Evolutionary conservation across 2,113 vertebrate species (phyloP), one percentile per base, ranked within the genome.

Genomic region (Tragelaphus imberbis): DNA sequence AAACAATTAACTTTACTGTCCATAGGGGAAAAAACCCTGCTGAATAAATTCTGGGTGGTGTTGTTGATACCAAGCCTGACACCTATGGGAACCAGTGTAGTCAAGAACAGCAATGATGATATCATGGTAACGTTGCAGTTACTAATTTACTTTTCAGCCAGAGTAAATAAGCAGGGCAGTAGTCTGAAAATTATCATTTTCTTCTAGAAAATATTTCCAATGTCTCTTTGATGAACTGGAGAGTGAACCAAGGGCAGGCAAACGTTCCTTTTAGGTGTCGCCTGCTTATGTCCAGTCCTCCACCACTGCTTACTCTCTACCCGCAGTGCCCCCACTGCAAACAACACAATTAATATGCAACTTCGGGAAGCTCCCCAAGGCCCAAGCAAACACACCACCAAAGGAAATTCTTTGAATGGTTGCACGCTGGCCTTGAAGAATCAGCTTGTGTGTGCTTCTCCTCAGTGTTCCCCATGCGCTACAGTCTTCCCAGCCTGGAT

Each of bases 401-500:
- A 14, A 75, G 53, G 81, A 61, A n/a, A 49, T 44, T 65, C 84
- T 95, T 84, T 61, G 47, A 98, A 89, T 15, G 6, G 47, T 59
- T 85, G 75, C n/a, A 47, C 0, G 0, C 96, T 91, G 97, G 98
- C 98, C 98, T 99, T 98, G 96, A 98, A 99, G 98, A 98, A 94
- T 88, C 81, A 84, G 94, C 95, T 95, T 92, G 98, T 98, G 98
- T 98, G 98, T 98, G 99, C 98, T 98, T 98, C 98, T 99, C 99
- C 98, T 86, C 98, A 98, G 98, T 98, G 95, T 93, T 98, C 98
- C 94, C 94, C 98, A 98, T 98, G 99, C 97, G 98, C 99, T 98
- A 91, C 99, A 99, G 99, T 99, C 99, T 99, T 99, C 98, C 98
- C 93, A 97, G 99, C 99, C 99, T 99, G 98, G 98, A 98, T 98